Evolutionary conservation across 2,888 invertebrate genomes (phyloP).

Genomic region (Megalurothrips usitatus): DNA sequence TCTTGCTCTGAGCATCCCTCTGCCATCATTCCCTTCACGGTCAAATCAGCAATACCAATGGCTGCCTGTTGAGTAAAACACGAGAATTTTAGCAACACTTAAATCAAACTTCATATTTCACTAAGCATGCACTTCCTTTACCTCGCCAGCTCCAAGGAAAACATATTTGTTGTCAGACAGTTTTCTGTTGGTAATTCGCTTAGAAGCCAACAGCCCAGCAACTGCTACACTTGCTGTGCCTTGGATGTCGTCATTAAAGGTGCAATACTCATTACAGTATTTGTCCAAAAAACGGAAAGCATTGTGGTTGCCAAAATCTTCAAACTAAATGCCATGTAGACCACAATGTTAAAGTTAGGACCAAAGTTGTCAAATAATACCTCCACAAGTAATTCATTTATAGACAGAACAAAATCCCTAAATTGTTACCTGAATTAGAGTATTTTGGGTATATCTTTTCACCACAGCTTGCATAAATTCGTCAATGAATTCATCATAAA

Average conservation of each 20-base stretch:
- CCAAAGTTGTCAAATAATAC: background rate
- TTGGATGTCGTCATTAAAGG: conserved; percentile 99
- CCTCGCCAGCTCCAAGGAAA: conserved; percentile 84
- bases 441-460: conserved; percentile 78
- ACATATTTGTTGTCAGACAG: conserved; percentile 83
- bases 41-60: conserved; percentile 86
- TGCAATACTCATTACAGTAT: conserved; percentile 87
- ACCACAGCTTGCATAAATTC: conserved; percentile 96
- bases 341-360: background rate
- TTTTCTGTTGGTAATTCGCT: conserved; percentile 70
- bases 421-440: conserved; percentile 59
- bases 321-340: conserved; percentile 64
- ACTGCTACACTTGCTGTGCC: conserved; percentile 95
- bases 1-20: conserved; percentile 59
- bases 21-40: conserved; percentile 81
- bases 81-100: background rate
- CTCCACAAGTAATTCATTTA: background rate
- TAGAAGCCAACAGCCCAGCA: conserved; percentile 81
- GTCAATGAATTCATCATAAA: conserved; percentile 90
- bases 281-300: conserved; percentile 92
- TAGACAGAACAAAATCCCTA: conserved; percentile 35
- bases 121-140: conserved; percentile 40
- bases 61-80: conserved; percentile 61
- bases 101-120: background rate
- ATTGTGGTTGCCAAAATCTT: conserved; percentile 96